Evolutionary conservation across 2,113 vertebrate genomes (phyloP).

Genomic region (Notothenia coriiceps): DNA sequence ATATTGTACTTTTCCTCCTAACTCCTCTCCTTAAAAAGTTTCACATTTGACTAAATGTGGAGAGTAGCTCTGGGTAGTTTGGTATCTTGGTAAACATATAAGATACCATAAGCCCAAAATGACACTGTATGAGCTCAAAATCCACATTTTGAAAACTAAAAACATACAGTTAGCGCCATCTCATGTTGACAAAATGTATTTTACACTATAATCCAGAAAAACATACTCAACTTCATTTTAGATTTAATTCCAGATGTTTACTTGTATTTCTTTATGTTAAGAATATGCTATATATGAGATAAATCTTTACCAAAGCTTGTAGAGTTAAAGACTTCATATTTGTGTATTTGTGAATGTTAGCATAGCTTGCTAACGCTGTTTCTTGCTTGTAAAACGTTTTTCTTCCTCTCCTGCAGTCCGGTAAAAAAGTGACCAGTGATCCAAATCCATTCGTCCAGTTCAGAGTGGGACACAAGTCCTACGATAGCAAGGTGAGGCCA

Average conservation of each 20-base stretch:
- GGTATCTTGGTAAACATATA: neutral
- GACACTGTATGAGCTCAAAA: neutral
- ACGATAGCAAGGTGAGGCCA: slow-evolving; percentile 92
- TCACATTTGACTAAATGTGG: slow-evolving; percentile 12
- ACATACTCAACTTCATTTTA: no score
- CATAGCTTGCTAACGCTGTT: neutral
- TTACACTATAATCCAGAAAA: no score
- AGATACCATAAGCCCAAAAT: neutral
- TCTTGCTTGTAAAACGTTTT: slow-evolving; percentile 16
- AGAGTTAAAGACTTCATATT: no score
- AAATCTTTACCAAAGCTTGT: no score
- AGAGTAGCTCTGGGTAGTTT: neutral
- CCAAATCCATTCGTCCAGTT: slow-evolving; percentile 94
- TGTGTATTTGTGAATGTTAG: neutral
- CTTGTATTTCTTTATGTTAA: neutral
- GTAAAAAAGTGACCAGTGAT: slow-evolving; percentile 94
- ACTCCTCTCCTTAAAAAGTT: neutral
- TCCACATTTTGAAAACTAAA: neutral
- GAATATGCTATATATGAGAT: neutral
- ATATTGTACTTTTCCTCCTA: neutral
- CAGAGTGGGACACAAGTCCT: slow-evolving; percentile 90
- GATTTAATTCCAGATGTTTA: neutral
- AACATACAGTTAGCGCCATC: neutral
- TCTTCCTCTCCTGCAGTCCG: slow-evolving; percentile 85
- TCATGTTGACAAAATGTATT: neutral